Evolutionary conservation across 2,888 invertebrate genomes (phyloP), one percentile per base, ranked within the genome.

Genomic region (Cephus rjabovi): DNA sequence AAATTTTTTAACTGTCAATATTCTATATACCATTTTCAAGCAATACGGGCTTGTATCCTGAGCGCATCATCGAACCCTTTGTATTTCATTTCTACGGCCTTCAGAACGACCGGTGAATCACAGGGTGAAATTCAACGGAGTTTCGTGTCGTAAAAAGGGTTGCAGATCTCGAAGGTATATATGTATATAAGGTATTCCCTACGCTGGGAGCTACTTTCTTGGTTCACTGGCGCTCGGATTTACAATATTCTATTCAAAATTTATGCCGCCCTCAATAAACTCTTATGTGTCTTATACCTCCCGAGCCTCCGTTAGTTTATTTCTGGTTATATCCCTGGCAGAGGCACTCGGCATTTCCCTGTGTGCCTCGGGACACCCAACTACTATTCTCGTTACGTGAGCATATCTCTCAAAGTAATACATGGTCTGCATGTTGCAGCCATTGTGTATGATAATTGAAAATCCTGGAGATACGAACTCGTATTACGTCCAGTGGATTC

Each of bases 391-490:
- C 81, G 81, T 81, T 79, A 75, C 81, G 76, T 37, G 78, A 77
- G 81, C 81, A 82, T 83, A 85, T 85, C 83, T 83, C 80, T 81
- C 76, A 83, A 83, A 83, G 80, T 83, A 81, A 83, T 84, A 83
- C 81, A 83, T 79, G 80, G 83, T 82, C 80, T 83, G 80, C 79
- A 77, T 77, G 85, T 82, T 80, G 80, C 81, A 79, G 77, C 83
- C 81, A 86, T 88, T 87, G 86, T 87, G 85, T 81, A 85, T 83
- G 85, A 86, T 88, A 88, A 88, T 88, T 88, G 88, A 88, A 88
- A 87, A 87, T 85, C 81, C 82, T 80, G 81, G 79, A 83, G 79
- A 78, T 79, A 79, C 76, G 15, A 75, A 76, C 77, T 78, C 76
- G 75, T 75, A 77, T 81, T 79, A 79, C 74, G 76, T 79, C 79